Evolutionary conservation across 2,113 vertebrate genomes (phyloP).

Genomic region (Gymnobelideus leadbeateri): DNA sequence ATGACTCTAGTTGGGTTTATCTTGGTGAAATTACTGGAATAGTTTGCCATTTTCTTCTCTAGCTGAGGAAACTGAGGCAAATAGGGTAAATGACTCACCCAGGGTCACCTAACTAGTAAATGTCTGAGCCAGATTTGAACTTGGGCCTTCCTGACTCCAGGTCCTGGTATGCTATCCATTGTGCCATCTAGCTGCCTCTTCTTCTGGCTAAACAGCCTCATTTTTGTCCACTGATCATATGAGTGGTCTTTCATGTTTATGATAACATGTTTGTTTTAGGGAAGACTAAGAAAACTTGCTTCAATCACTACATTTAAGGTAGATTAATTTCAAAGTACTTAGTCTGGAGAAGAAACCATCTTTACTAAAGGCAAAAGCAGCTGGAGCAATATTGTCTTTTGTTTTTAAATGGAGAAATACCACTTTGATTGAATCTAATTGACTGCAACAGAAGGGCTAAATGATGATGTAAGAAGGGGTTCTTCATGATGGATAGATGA

Average conservation of each 20-base stretch:
- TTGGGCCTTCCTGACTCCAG: not conserved
- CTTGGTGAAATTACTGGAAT: not conserved
- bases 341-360: not conserved
- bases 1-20: not conserved
- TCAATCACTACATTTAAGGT: too few species aligned
- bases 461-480: too few species aligned
- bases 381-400: not conserved
- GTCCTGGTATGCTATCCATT: not conserved
- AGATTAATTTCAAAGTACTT: not conserved
- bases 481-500: not conserved
- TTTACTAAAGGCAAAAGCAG: not conserved
- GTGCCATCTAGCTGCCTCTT: not conserved
- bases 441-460: too few species aligned
- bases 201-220: not conserved
- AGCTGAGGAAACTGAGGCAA: not conserved
- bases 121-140: not conserved
- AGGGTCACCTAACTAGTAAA: not conserved
- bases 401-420: not conserved
- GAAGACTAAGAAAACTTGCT: too few species aligned
- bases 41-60: not conserved
- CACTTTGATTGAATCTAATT: not conserved
- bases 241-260: not conserved
- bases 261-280: not conserved
- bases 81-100: not conserved
- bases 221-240: not conserved